Evolutionary conservation across 2,113 vertebrate genomes (phyloP).

Genomic region (Climacteris rufus): DNA sequence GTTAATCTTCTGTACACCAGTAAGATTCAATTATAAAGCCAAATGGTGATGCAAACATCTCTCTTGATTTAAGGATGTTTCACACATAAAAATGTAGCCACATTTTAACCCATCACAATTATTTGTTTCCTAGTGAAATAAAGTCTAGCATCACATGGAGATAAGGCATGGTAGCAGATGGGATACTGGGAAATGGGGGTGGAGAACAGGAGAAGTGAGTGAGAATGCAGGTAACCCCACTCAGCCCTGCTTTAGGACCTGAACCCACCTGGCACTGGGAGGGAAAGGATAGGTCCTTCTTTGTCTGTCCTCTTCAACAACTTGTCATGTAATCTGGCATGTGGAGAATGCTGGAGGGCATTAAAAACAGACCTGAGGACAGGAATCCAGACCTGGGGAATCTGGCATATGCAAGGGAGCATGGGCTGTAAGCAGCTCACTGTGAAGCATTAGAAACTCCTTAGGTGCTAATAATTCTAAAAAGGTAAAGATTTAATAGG

Average conservation of each 20-base stretch:
- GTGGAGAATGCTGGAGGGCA: not conserved
- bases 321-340: not conserved
- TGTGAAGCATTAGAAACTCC: not conserved
- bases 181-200: not conserved
- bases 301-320: not conserved
- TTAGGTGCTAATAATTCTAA: not conserved
- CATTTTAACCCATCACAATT: not conserved
- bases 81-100: not conserved
- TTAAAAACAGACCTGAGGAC: not conserved
- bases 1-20: not conserved
- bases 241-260: not conserved
- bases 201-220: not conserved
- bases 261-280: not conserved
- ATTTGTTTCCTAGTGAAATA: not conserved
- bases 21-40: not conserved
- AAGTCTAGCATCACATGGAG: not conserved
- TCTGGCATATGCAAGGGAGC: not conserved
- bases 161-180: not conserved
- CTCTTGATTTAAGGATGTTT: not conserved
- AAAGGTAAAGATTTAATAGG: not conserved
- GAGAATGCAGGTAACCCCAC: rapidly evolving
- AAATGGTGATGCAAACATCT: not conserved
- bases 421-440: not conserved
- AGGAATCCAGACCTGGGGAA: not conserved
- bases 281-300: not conserved